Conservation (phyloP, 2,888 invertebrate species). For the Muscina levida region DNA sequence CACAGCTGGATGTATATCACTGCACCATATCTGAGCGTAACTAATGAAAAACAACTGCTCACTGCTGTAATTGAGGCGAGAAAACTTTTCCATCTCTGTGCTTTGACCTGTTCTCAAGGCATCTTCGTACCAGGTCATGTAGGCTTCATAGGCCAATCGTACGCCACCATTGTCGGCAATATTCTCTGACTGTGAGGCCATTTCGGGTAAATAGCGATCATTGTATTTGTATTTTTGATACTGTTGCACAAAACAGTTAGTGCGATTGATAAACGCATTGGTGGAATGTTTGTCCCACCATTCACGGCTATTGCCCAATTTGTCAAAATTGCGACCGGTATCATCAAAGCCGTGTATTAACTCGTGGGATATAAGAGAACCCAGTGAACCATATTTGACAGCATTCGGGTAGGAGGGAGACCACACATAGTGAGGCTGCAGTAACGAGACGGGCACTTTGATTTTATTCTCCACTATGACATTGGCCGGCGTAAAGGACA, state of each 20-base stretch:
- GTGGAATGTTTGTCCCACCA: slow-evolving; percentile 75
- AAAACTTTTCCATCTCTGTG: slow-evolving; percentile 70
- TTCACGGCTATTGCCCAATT: slow-evolving; percentile 69
- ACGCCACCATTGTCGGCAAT: slow-evolving; percentile 78
- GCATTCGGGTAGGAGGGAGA: slow-evolving; percentile 73
- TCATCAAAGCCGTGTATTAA: slow-evolving; percentile 77
- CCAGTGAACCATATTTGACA: slow-evolving; percentile 74
- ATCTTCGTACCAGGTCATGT: slow-evolving; percentile 72
- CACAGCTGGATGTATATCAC: slow-evolving; percentile 67
- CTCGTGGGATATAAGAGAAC: slow-evolving; percentile 74
- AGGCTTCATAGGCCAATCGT: slow-evolving; percentile 75
- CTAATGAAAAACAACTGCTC: slow-evolving; percentile 77
- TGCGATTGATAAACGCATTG: slow-evolving; percentile 67
- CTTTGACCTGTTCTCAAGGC: slow-evolving; percentile 48
- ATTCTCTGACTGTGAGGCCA: slow-evolving; percentile 73
- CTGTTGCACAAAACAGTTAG: slow-evolving; percentile 73
- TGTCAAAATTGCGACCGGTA: slow-evolving; percentile 73
- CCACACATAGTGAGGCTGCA: slow-evolving; percentile 74
- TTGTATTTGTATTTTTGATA: slow-evolving; percentile 72
- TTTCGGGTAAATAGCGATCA: slow-evolving; percentile 69
- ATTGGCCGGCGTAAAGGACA: slow-evolving; percentile 73
- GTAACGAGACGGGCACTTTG: slow-evolving; percentile 73
- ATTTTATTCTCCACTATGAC: slow-evolving; percentile 73
- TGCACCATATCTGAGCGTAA: slow-evolving; percentile 77
- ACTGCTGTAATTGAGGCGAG: slow-evolving; percentile 71